phyloP scores from a whole-genome alignment of 2,113 vertebrate genomes.

The Oreocharis arfaki region DNA sequence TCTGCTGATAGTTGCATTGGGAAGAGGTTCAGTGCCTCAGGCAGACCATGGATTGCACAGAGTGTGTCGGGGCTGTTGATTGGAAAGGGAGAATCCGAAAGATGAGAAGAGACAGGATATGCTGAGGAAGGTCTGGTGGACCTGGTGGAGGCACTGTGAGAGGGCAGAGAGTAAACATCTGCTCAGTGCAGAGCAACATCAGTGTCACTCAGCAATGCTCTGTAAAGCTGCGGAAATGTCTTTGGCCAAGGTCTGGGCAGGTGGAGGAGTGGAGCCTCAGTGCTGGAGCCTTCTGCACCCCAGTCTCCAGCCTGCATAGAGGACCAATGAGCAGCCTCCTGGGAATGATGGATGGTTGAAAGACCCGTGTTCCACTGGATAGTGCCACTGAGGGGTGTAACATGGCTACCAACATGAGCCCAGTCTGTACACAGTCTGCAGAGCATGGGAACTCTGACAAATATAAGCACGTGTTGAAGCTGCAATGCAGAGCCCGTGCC shows the following conservation, averaged over 20 bases:
- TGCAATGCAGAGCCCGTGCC: neutral
- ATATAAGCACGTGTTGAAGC: neutral
- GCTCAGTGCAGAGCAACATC: neutral
- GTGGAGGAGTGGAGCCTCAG: neutral
- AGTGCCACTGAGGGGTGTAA: neutral
- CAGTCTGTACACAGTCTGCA: neutral
- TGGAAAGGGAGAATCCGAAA: neutral
- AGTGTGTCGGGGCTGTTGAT: fast-evolving
- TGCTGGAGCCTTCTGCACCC: neutral
- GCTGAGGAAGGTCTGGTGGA: neutral
- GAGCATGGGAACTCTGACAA: neutral
- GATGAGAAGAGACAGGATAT: neutral
- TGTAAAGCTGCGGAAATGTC: neutral
- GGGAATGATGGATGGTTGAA: neutral
- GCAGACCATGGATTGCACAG: neutral
- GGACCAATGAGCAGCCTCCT: neutral
- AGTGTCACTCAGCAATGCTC: neutral
- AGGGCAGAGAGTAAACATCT: neutral
- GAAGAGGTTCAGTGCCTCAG: neutral
- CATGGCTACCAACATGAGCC: neutral
- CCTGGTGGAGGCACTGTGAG: neutral
- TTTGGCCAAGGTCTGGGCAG: neutral
- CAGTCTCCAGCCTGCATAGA: neutral
- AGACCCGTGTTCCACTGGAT: neutral
- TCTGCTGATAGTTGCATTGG: neutral